Evolutionary conservation across 2,797 vertebrate species (phyloP).

Genomic region (Tarsius wallacei): DNA sequence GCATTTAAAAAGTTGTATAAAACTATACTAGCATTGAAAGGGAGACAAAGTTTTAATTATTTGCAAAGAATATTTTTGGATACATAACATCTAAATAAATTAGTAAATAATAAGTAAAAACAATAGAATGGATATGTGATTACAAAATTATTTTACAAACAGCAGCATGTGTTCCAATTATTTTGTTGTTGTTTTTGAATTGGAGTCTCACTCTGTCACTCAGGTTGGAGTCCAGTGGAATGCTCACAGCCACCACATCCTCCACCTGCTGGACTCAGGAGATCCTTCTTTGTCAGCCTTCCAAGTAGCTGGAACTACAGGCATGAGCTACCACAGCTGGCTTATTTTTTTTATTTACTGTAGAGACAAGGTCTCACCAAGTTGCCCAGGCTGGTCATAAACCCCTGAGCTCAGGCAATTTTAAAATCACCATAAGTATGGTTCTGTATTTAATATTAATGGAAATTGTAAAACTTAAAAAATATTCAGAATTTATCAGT

Average conservation of each 20-base stretch:
- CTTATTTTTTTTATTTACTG: no score
- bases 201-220: no score
- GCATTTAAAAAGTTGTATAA: neutral
- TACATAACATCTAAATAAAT: neutral
- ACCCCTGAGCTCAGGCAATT: neutral
- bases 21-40: neutral
- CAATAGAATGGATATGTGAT: neutral
- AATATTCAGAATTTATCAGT: neutral
- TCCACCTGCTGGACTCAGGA: no score
- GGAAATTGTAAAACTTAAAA: neutral
- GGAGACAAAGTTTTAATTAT: neutral
- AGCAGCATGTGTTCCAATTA: neutral
- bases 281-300: no score
- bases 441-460: neutral
- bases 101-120: neutral
- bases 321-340: no score
- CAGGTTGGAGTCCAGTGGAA: no score
- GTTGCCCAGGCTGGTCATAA: no score
- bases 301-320: no score
- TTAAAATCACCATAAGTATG: neutral
- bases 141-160: neutral
- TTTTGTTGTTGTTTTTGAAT: neutral
- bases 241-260: no score
- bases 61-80: neutral
- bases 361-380: no score